These are phyloP conservation scores for Chiloscyllium punctatum DNA, from an alignment of 2,797 vertebrate genomes.

Conservation along the genomic window DNA sequence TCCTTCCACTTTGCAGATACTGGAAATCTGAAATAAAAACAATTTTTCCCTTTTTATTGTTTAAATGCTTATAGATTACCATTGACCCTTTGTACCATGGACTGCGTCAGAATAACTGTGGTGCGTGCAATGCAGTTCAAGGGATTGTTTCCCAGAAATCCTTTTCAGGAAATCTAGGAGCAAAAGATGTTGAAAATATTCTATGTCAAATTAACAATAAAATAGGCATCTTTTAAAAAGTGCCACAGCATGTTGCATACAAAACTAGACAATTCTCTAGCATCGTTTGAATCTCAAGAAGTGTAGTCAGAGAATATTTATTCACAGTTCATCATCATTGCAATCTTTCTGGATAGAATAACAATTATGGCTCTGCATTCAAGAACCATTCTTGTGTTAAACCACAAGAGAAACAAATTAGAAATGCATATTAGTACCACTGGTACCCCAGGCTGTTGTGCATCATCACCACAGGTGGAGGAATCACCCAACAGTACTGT, in stretches of 20 bases:
- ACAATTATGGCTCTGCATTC: not conserved
- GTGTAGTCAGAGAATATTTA: not conserved
- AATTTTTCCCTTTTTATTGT: too few relatives aligned
- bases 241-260: not conserved
- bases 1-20: too few relatives aligned
- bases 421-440: not conserved
- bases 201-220: not conserved
- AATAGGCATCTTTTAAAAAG: not conserved
- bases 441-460: not conserved
- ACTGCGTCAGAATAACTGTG: not conserved
- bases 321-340: not conserved
- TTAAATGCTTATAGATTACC: not conserved
- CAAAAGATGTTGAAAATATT: not conserved
- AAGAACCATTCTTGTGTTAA: not conserved
- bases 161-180: not conserved
- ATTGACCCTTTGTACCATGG: not conserved
- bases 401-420: not conserved
- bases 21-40: too few relatives aligned
- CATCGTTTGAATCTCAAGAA: not conserved
- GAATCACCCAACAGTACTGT: not conserved
- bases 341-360: not conserved
- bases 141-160: not conserved
- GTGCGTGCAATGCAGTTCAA: not conserved
- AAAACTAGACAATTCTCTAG: not conserved
- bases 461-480: not conserved